Conservation (phyloP, 2,797 vertebrate species). For the Forpus xanthops region DNA sequence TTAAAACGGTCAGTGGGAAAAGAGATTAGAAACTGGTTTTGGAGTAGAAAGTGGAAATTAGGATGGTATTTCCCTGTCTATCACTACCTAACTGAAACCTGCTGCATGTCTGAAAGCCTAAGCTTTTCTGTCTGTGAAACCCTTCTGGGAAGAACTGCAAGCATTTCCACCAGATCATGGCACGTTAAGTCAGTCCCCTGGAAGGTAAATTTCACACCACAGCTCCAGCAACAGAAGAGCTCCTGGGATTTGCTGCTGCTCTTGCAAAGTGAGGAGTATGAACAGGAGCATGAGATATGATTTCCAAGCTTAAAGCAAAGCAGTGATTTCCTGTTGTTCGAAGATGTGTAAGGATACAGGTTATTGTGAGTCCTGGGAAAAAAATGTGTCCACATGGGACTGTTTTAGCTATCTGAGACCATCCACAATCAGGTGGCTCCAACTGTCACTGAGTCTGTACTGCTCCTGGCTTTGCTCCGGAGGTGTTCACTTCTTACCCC, state of each 20-base stretch:
- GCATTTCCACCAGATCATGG: background rate
- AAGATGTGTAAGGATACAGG: background rate
- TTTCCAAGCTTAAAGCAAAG: background rate
- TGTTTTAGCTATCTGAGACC: background rate
- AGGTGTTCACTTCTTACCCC: background rate
- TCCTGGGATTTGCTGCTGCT: background rate
- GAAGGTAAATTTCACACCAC: background rate
- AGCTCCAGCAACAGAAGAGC: background rate
- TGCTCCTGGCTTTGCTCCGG: background rate
- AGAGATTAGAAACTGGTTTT: background rate
- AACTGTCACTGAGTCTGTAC: background rate
- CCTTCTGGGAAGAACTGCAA: background rate
- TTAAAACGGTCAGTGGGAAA: background rate
- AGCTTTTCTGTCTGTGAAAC: background rate
- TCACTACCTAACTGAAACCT: background rate
- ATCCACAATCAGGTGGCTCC: background rate
- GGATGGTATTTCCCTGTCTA: background rate
- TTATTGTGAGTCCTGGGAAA: background rate
- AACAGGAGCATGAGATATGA: background rate
- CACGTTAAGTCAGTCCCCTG: background rate
- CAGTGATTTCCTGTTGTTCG: background rate
- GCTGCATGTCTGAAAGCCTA: background rate
- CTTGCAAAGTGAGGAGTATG: background rate
- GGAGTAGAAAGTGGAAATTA: background rate
- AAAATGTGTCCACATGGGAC: accelerated